phyloP scores from a whole-genome alignment of 2,797 vertebrate species.

The Somateria mollissima region DNA sequence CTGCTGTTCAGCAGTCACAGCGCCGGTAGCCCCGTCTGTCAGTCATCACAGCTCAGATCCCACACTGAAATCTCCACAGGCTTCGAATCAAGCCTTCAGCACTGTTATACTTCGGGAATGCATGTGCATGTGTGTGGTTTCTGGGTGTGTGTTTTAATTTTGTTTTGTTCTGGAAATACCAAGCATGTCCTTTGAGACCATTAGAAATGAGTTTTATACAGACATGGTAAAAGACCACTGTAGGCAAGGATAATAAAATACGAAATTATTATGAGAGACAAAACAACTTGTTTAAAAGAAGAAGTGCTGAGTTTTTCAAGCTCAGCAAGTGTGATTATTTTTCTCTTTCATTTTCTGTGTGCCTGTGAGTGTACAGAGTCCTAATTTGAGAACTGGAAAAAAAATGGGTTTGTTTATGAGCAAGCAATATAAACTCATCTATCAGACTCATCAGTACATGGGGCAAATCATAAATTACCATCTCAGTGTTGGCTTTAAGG shows the following conservation, averaged over 20 bases:
- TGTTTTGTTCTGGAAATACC: conserved; percentile 48
- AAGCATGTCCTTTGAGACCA: conserved; percentile 27
- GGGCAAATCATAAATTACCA: conserved; percentile 43
- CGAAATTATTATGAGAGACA: conserved; percentile 38
- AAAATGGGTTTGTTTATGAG: conserved; percentile 34
- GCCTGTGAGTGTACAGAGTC: background rate
- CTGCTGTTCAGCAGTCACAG: background rate
- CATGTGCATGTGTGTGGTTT: conserved; percentile 23
- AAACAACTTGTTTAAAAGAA: conserved; percentile 45
- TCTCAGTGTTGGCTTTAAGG: conserved; percentile 20
- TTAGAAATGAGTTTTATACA: conserved; percentile 43
- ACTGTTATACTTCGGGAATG: background rate
- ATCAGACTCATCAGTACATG: conserved; percentile 31
- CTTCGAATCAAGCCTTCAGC: background rate
- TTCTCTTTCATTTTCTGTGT: conserved; percentile 10
- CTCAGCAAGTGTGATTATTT: conserved; percentile 16
- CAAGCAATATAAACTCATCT: conserved; percentile 12
- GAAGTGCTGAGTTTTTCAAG: conserved; percentile 46
- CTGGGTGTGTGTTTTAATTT: conserved; percentile 44
- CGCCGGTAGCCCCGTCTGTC: background rate
- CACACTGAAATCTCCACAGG: background rate
- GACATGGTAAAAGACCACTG: conserved; percentile 24
- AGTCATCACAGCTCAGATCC: background rate
- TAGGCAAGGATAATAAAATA: conserved; percentile 53
- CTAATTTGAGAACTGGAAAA: conserved; percentile 48